A percentile compares a stretch with the other conserved stretches of the same genome.
phyloP scores from a whole-genome alignment of 2,888 invertebrate genomes.

The Diadegma fenestrale region DNA sequence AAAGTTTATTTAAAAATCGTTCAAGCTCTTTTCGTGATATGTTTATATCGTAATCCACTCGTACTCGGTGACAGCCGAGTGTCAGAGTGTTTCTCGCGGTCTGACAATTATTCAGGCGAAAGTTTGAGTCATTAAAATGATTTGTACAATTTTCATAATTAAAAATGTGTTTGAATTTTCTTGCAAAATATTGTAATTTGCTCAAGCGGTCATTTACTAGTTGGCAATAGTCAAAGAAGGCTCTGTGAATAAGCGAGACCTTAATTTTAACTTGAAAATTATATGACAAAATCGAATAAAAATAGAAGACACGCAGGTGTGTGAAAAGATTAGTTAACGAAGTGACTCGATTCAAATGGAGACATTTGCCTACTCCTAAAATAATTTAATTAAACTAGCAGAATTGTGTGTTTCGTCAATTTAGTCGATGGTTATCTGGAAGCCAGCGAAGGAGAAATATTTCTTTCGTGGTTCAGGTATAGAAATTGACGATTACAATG shows the following conservation, averaged over 20 bases:
- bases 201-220: not conserved
- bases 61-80: not conserved
- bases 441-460: slow-evolving; percentile 13
- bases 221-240: not conserved
- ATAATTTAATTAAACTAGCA: slow-evolving; percentile 56
- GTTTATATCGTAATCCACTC: not conserved
- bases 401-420: not conserved
- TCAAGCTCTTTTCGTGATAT: slow-evolving; percentile 8
- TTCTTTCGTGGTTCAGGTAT: not conserved
- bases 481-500: slow-evolving; percentile 35
- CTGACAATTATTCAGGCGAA: not conserved
- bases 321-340: slow-evolving; percentile 29
- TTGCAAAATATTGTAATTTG: not conserved
- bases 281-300: slow-evolving; percentile 4
- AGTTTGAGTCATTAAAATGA: not conserved
- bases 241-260: not conserved
- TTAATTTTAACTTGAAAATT: not conserved
- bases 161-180: not conserved
- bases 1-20: not conserved
- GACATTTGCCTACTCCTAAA: slow-evolving; percentile 36
- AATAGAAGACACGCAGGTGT: not conserved
- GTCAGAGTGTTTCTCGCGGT: not conserved
- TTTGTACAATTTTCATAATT: not conserved
- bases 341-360: slow-evolving; percentile 20
- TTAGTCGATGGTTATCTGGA: not conserved